Evolutionary conservation across 1,140 invertebrate genomes (phyloP).

Genomic region (Eumaeus atala): DNA sequence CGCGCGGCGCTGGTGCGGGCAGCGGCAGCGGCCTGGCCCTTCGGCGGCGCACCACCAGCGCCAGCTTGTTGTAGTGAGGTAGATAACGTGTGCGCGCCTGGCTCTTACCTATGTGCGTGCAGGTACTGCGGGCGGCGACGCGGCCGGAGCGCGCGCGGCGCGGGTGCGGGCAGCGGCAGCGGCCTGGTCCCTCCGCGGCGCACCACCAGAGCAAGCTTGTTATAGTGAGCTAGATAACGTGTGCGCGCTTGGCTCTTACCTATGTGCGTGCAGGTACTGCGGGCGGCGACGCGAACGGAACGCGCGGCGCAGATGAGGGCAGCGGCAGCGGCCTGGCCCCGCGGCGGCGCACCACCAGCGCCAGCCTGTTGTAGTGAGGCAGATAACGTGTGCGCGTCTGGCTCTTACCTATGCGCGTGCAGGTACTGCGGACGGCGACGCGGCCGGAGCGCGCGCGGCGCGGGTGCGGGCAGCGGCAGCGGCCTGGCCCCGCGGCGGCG

Average conservation of each 20-base stretch:
- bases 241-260: too few relatives aligned
- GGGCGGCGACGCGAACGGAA: constrained; percentile 4
- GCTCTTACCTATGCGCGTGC: too few relatives aligned
- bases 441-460: constrained; percentile 21
- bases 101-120: too few relatives aligned
- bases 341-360: constrained; percentile 18
- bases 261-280: not conserved
- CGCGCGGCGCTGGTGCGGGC: constrained; percentile 15
- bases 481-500: constrained; percentile 33
- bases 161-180: too few relatives aligned
- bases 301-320: constrained; percentile 10
- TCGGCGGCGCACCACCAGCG: constrained; percentile 17
- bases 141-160: constrained; percentile 21
- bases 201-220: constrained; percentile 37
- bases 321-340: constrained; percentile 16
- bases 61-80: too few relatives aligned
- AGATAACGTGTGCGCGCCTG: constrained; percentile 3
- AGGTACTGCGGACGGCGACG: constrained; percentile 20
- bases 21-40: constrained; percentile 16
- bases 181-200: constrained; percentile 32
- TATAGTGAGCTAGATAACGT: too few relatives aligned
- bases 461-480: too few relatives aligned
- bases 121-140: constrained; percentile 21
- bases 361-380: too few relatives aligned
- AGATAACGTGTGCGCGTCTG: constrained; percentile 4